These are phyloP conservation scores for Bovichtus diacanthus DNA, from an alignment of 2,797 vertebrate species.

Conservation along the genomic window DNA sequence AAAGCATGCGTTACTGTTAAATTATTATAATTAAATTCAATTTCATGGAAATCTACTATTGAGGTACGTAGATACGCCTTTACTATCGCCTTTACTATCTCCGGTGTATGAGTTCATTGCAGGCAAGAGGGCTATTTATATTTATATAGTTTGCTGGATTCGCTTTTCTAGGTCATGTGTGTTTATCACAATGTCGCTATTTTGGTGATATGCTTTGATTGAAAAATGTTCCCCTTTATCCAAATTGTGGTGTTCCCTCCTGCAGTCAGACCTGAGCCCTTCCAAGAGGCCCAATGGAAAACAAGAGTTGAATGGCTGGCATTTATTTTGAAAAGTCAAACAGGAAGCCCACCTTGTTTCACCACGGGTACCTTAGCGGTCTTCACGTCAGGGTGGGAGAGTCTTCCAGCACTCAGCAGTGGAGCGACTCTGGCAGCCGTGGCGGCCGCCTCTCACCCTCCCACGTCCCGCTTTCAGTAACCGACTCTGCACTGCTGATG, in stretches of 20 bases:
- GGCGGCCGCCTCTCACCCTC: slow-evolving; percentile 48
- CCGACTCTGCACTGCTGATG: slow-evolving; percentile 35
- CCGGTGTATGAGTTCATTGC: not conserved
- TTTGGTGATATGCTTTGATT: not conserved
- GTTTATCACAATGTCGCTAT: not conserved
- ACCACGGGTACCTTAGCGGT: accelerated
- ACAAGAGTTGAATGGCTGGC: not conserved
- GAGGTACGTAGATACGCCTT: no score
- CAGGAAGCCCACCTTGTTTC: not conserved
- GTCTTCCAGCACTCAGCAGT: slow-evolving; percentile 39
- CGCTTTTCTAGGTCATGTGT: not conserved
- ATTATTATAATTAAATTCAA: not conserved
- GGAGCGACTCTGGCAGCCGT: slow-evolving; percentile 45
- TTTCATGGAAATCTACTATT: not conserved
- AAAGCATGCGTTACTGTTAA: not conserved
- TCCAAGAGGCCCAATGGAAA: not conserved
- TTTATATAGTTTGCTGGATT: no score
- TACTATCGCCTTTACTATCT: no score
- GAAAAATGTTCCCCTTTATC: not conserved
- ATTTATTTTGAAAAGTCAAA: slow-evolving; percentile 40
- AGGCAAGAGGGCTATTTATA: no score
- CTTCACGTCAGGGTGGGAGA: slow-evolving; percentile 37
- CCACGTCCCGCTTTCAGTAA: slow-evolving; percentile 31
- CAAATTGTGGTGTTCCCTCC: not conserved
- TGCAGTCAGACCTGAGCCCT: not conserved